Base-by-base conservation (phyloP, 2,797 vertebrate genomes). In the Gallirallus australis region DNA sequence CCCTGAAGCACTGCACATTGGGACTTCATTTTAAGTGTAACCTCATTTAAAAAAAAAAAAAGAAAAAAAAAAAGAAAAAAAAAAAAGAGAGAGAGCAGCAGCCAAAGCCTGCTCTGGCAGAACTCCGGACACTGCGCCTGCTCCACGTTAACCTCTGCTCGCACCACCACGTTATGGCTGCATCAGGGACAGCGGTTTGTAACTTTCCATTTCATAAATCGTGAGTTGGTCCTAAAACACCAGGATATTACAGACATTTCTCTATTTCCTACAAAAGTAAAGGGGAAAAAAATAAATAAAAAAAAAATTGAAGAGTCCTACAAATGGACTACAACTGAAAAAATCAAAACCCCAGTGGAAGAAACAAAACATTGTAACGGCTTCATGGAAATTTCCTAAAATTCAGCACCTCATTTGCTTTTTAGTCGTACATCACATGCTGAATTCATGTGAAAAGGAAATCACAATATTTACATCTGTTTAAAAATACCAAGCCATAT, bases 391-490 rank as follows among this genome's bases (percentile, higher is more conserved):
- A 96, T 86, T 88, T 97, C 86, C 77, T 94, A 86, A 95, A 92
- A 93, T 66, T 77, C 86, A 94, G 94, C 83, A 96, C 81, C 68
- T 95, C 73, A 0, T 91, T 94, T 93, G 69, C 90, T 95, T 95
- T 95, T 92, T 20, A 88, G 75, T 72, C 72, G 85, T 84, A 93
- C 76, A 96, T 95, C 89, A 82, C 72, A 85, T 82, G 82, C 89
- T 94, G 79, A 92, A 96, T 83, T 92, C 90, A 92, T 90, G 93
- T 94, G 93, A 93, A 96, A 96, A 97, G 90, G 91, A 86, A 95
- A 96, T 89, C 82, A 96, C 69, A 95, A 66, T 95, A 97, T 89
- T 94, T 86, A 88, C 75, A 75, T 91, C 90, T 97, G 91, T 97
- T 69, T 95, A 97, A 97, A 92, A 71, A 73, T 59, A 95, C 90